Evolutionary conservation across 92 coral and sea anemone genomes (phyloP).

Genomic region (Heteractis magnifica): DNA sequence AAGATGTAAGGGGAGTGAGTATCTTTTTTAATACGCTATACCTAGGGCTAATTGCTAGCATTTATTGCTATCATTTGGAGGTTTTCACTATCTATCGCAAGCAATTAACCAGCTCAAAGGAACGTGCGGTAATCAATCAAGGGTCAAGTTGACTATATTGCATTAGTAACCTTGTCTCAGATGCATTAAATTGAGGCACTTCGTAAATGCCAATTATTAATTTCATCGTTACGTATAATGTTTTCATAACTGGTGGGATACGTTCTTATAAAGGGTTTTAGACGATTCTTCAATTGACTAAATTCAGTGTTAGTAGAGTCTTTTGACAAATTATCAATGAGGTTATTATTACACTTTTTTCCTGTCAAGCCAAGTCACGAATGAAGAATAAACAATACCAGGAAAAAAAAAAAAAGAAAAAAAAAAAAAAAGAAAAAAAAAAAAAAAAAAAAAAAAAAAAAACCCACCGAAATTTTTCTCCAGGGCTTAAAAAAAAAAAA

Average conservation of each 20-base stretch:
- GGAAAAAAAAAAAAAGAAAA: neutral
- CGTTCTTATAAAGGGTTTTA: neutral
- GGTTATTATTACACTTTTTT: neutral
- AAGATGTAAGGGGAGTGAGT: constrained; percentile 1
- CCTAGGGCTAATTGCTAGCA: neutral
- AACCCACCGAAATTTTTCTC: neutral
- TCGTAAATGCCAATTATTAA: neutral
- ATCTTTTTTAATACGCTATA: constrained; percentile 1
- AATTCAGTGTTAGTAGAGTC: neutral
- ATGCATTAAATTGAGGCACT: neutral
- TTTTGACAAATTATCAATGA: constrained; percentile 3
- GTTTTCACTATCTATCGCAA: neutral
- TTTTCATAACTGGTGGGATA: constrained; percentile 6
- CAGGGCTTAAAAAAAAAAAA: too few species aligned
- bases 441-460: too few species aligned
- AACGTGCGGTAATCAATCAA: constrained; percentile 1
- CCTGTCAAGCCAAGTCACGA: neutral
- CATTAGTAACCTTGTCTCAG: neutral
- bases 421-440: too few species aligned
- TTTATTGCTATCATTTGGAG: constrained; percentile 4
- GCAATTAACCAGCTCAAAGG: neutral
- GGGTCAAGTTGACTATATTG: neutral
- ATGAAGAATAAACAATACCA: neutral
- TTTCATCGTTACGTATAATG: neutral
- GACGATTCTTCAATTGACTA: neutral